Conservation (phyloP, 2,797 vertebrate species). For the Leuciscus waleckii region DNA sequence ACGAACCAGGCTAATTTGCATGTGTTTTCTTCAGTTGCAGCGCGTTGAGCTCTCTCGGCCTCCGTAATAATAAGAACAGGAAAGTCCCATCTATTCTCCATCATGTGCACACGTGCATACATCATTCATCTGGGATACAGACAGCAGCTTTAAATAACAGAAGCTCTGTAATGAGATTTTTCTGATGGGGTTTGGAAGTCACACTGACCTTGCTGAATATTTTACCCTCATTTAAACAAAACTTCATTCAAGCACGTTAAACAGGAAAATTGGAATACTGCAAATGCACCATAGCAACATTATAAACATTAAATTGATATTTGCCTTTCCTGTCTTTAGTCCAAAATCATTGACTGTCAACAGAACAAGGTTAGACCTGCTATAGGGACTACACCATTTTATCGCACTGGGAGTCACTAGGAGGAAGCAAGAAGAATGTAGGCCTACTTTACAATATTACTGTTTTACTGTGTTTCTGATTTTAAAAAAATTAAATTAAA, state of each 20-base stretch:
- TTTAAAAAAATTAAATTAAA: too few species aligned
- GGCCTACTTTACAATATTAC: background rate
- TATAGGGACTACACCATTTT: background rate
- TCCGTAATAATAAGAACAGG: background rate
- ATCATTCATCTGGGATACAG: conserved; percentile 68
- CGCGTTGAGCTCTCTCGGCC: too few species aligned
- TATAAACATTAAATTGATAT: background rate
- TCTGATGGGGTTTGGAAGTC: conserved; percentile 67
- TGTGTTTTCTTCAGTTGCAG: too few species aligned
- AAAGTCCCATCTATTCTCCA: conserved; percentile 43
- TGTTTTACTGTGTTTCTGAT: background rate
- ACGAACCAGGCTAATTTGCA: too few species aligned
- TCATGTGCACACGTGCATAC: conserved; percentile 66
- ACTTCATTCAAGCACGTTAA: conserved; percentile 58
- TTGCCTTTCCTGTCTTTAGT: too few species aligned
- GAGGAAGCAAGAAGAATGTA: background rate
- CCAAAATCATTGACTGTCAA: background rate
- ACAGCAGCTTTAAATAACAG: conserved; percentile 70
- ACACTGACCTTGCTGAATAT: conserved; percentile 74
- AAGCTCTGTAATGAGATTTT: conserved; percentile 74
- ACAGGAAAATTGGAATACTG: conserved; percentile 64
- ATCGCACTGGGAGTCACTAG: conserved; percentile 1
- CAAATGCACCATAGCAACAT: conserved; percentile 59
- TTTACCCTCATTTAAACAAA: conserved; percentile 71
- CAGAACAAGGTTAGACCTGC: background rate